Evolutionary conservation across 2,797 vertebrate species (phyloP), one percentile per base, ranked within the genome.

Genomic region (Smutsia gigantea): DNA sequence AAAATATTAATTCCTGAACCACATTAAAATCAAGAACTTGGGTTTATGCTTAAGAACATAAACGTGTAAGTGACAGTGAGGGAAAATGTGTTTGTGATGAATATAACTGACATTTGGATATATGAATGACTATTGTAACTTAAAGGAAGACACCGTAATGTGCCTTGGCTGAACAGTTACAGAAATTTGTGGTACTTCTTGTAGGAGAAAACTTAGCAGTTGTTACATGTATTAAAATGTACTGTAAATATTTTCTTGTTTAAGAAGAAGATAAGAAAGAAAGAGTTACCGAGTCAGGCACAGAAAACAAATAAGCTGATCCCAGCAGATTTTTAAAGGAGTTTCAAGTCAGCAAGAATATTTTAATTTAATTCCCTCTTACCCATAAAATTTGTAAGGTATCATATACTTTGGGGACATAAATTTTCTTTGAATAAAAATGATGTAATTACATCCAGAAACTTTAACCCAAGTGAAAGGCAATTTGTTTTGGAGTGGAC

Each of bases 371-470:
- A 5, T 89, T 66, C 9, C 25, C 10, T 72, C 4, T 92, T 19
- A 84, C 55, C 13, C 69, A 34, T 29, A 23, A 57, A 92, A 94
- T 87, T 74, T 92, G 75, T 93, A 84, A 71, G 71, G 7, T 63
- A 68, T 13, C 31, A 2, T 4, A 87, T n/a, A n/a, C n/a, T 59
- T 74, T 59, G 57, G 91, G 71, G 57, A 90, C 21, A 42, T 46
- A 46, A 23, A 17, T 14, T 83, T 34, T 77, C 64, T 13, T 31
- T 64, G 31, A 46, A 31, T 13, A 17, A 82, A 83, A 59, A 61
- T 90, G 63, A 92, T 83, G 51, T n/a, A 89, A 89, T 29, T 55
- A 31, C 42, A 84, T 93, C 23, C 74, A 53, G 49, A 39, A 94
- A 87, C 21, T 83, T 82, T 59, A 88, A 72, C 81, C 17, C 13